A percentile compares a stretch with the other conserved stretches of the same genome.
Conservation (phyloP, 2,797 vertebrate species). For the Austrolebias charrua region DNA sequence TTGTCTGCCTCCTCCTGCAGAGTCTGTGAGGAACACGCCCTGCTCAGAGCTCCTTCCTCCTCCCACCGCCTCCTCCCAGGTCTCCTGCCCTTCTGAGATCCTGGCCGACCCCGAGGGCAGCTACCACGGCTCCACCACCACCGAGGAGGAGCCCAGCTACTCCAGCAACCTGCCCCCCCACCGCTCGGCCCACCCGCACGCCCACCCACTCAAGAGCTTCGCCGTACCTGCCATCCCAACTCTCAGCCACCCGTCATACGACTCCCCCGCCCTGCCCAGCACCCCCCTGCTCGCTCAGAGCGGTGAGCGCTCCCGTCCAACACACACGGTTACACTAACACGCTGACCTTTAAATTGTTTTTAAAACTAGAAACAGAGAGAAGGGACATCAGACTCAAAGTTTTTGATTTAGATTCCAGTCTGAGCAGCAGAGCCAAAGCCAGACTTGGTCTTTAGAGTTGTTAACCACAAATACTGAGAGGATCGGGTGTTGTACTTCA, state of each 20-base stretch:
- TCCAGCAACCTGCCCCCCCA: constrained; percentile 80
- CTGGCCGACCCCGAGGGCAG: constrained; percentile 84
- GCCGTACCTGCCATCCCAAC: constrained; percentile 88
- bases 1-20: constrained; percentile 66
- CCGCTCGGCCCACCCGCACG: constrained; percentile 80
- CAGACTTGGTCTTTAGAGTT: no score
- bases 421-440: no score
- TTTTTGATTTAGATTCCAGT: no score
- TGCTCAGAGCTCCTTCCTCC: constrained; percentile 89
- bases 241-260: constrained; percentile 78
- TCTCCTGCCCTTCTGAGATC: constrained; percentile 85
- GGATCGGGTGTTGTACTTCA: no score
- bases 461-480: no score
- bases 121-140: constrained; percentile 84
- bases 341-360: no score
- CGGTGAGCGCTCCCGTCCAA: constrained; percentile 70
- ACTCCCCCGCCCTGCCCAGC: constrained; percentile 89
- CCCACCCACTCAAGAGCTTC: constrained; percentile 95
- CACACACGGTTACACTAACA: background rate
- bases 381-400: no score
- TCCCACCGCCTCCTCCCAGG: constrained; percentile 79
- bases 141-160: constrained; percentile 88
- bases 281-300: constrained; percentile 90
- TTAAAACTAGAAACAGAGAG: no score
- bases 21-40: constrained; percentile 92